Percentiles rank a stretch among this genome's conserved stretches.
phyloP scores from a whole-genome alignment of 1,140 invertebrate genomes.

The Pentalonia nigronervosa region DNA sequence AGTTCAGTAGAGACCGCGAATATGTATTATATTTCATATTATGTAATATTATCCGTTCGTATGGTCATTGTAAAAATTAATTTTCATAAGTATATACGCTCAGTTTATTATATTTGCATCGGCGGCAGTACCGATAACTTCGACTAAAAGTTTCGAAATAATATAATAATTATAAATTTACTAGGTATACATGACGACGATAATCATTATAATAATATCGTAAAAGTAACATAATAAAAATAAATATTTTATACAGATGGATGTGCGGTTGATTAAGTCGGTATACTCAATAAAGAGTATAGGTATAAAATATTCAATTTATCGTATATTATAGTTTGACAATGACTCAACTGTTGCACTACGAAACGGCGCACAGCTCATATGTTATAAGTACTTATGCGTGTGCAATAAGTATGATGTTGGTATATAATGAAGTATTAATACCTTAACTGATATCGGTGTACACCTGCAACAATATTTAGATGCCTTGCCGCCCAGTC shows the following conservation, averaged over 20 bases:
- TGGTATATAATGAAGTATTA: neutral
- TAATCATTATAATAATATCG: neutral
- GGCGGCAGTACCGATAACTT: neutral
- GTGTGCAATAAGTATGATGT: neutral
- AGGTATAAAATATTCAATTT: neutral
- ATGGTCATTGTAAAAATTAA: neutral
- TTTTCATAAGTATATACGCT: neutral
- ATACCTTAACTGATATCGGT: neutral
- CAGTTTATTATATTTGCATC: neutral
- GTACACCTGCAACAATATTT: neutral
- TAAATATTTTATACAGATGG: neutral
- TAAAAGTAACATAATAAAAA: neutral
- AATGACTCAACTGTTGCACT: slow-evolving; percentile 11
- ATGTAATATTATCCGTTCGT: neutral
- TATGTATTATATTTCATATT: too few relatives aligned
- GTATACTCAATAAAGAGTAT: too few relatives aligned
- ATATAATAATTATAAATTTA: neutral
- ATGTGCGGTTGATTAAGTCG: neutral
- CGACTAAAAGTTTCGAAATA: neutral
- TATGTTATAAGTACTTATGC: neutral
- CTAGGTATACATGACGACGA: neutral
- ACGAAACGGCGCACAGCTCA: neutral
- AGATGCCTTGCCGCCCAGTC: neutral
- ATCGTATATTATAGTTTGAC: neutral
- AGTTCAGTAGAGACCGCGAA: neutral